Evolutionary conservation across 2,888 invertebrate genomes (phyloP).

Genomic region (Pachymerium ferrugineum): DNA sequence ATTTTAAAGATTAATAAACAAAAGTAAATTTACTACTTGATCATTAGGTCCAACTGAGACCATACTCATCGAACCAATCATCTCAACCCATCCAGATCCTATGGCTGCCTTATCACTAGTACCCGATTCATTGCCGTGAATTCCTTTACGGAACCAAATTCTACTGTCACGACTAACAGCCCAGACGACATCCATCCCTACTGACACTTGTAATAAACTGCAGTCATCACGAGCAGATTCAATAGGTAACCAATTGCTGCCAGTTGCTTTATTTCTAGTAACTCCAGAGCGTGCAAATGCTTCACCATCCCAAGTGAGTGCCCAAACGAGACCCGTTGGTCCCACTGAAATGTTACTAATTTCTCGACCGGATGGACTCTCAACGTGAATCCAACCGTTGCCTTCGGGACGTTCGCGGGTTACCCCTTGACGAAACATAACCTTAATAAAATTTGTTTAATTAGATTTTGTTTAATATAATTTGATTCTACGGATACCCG

Average conservation of each 20-base stretch:
- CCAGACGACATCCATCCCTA: slow-evolving; percentile 74
- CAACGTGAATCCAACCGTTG: slow-evolving; percentile 71
- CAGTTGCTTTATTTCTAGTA: slow-evolving; percentile 67
- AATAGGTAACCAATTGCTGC: slow-evolving; percentile 47
- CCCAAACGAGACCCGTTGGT: slow-evolving; percentile 80
- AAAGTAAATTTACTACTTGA: slow-evolving; percentile 54
- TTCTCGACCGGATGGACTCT: slow-evolving; percentile 70
- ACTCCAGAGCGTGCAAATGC: slow-evolving; percentile 75
- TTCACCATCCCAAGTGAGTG: slow-evolving; percentile 73
- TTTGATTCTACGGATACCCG: slow-evolving; percentile 54
- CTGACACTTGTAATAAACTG: slow-evolving; percentile 59
- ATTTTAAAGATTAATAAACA: background rate
- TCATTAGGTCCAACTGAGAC: slow-evolving; percentile 81
- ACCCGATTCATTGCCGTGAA: slow-evolving; percentile 52
- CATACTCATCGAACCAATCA: slow-evolving; percentile 75
- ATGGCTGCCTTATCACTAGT: slow-evolving; percentile 68
- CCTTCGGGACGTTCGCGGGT: slow-evolving; percentile 80
- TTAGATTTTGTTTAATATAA: no score
- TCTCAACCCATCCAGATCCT: slow-evolving; percentile 83
- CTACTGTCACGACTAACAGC: slow-evolving; percentile 68
- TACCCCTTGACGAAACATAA: slow-evolving; percentile 79
- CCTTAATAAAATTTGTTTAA: no score
- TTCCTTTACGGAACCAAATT: slow-evolving; percentile 79
- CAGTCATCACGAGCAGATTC: background rate
- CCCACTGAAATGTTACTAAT: slow-evolving; percentile 80